A percentile compares a stretch with the other conserved stretches of the same genome.
These are phyloP conservation scores for Anagrus nilaparvatae DNA, from an alignment of 1,140 invertebrate genomes.

Conservation along the genomic window DNA sequence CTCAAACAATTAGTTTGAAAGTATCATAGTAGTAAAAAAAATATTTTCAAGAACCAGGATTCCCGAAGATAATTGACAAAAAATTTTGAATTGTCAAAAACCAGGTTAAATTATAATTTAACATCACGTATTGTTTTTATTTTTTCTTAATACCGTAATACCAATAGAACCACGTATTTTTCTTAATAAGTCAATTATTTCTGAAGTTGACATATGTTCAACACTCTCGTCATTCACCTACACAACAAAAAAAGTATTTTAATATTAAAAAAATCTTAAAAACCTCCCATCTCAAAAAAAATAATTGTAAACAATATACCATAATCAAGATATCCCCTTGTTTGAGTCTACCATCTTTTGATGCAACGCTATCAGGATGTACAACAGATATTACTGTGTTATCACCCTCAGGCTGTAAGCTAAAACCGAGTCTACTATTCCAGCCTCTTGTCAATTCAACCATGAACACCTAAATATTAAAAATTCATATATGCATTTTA, in stretches of 20 bases:
- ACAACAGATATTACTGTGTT: slow-evolving; percentile 73
- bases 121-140: slow-evolving; percentile 30
- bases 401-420: slow-evolving; percentile 55
- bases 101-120: no score
- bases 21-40: no score
- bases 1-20: no score
- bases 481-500: neutral
- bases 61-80: no score
- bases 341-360: slow-evolving; percentile 67
- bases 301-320: no score
- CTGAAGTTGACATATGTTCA: slow-evolving; percentile 62
- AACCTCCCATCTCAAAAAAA: no score
- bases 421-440: slow-evolving; percentile 78
- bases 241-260: no score
- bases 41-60: no score
- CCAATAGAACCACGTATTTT: slow-evolving; percentile 71
- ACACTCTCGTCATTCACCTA: slow-evolving; percentile 81
- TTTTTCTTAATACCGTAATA: slow-evolving; percentile 58
- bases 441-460: slow-evolving; percentile 72
- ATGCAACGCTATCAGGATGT: slow-evolving; percentile 71
- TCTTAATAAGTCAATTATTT: slow-evolving; percentile 70
- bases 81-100: no score
- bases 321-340: slow-evolving; percentile 72
- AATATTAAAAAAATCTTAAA: no score
- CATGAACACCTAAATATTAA: slow-evolving; percentile 52